Base-by-base conservation (phyloP, 64 coral and sea anemone species). In the Montipora sp. region DNA sequence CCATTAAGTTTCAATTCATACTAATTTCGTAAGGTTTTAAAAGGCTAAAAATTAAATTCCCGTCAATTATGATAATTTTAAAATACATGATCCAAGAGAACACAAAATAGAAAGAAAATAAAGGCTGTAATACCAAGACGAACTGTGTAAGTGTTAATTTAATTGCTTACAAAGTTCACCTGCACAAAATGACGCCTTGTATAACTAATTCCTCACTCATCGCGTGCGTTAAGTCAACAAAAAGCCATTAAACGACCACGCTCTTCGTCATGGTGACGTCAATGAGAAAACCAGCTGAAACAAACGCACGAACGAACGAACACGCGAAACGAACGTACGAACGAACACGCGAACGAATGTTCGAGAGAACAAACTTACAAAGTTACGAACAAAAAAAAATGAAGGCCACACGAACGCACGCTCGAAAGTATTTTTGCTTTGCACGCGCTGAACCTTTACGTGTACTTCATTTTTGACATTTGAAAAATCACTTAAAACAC, bases 221-320 rank as follows among this genome's bases (percentile, higher is more conserved):
- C 66, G 61, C 46, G 46, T 85, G 82, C 15, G 11, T 71, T 59
- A 43, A 85, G 47, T 85, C 11, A 78, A 49, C 47, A 78, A 78
- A 13, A n/a, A 50, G 44, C 47, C 47, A 78, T 78, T 49, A 7
- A 65, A 71, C 82, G 3, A 65, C 82, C 18, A 85, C 82, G 82
- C 82, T 85, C 20, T 7, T 12, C 65, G 82, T 85, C 65, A 72
- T 21, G 7, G 1, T 85, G 82, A 85, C 45, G 82, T 85, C 82
- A 85, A 48, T 4, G 19, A 82, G 16, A 8, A n/a, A 48, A 46
- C 27, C 14, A 45, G 8, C 14, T 19, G 7, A 36, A 18, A 20
- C 60, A 63, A 80, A 55, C 48, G 60, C 53, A 63, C 11, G 13
- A 63, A 63, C 60, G 60, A 63, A 63, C 3, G 11, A 12, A 55